Conservation (phyloP, 1,140 invertebrate species). For the Drosophila tani region DNA sequence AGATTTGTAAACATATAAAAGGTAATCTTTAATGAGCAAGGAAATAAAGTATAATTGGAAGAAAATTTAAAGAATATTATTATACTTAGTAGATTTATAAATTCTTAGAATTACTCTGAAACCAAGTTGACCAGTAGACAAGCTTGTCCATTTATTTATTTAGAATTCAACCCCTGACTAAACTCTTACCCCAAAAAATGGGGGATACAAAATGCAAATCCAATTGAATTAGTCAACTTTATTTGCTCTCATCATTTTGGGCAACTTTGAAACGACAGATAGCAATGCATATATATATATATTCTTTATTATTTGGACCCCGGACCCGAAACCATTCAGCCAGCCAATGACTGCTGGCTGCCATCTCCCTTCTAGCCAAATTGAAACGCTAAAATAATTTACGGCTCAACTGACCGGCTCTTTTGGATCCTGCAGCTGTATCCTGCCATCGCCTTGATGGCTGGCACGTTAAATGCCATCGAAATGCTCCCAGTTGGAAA, state of each 20-base stretch:
- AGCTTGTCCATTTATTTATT: conserved; percentile 9
- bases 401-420: conserved; percentile 58
- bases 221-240: conserved; percentile 67
- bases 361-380: conserved; percentile 64
- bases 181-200: neutral
- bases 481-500: conserved; percentile 82
- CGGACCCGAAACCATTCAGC: conserved; percentile 12
- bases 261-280: conserved; percentile 24
- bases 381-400: conserved; percentile 81
- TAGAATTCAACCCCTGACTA: neutral
- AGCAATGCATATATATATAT: conserved; percentile 15
- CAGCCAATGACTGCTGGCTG: conserved; percentile 10
- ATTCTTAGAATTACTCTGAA: neutral
- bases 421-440: conserved; percentile 29
- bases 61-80: neutral
- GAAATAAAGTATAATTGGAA: neutral
- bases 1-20: neutral
- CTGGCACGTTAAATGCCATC: conserved; percentile 62
- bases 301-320: conserved; percentile 33
- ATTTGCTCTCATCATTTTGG: conserved; percentile 33
- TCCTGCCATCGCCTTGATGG: conserved; percentile 42
- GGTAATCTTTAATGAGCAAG: neutral
- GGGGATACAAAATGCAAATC: conserved; percentile 44
- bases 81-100: neutral
- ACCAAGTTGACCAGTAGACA: neutral